Percentiles rank a stretch among this genome's conserved stretches.
Conservation (phyloP, 2,797 vertebrate genomes). For the Scolopax rusticola region DNA sequence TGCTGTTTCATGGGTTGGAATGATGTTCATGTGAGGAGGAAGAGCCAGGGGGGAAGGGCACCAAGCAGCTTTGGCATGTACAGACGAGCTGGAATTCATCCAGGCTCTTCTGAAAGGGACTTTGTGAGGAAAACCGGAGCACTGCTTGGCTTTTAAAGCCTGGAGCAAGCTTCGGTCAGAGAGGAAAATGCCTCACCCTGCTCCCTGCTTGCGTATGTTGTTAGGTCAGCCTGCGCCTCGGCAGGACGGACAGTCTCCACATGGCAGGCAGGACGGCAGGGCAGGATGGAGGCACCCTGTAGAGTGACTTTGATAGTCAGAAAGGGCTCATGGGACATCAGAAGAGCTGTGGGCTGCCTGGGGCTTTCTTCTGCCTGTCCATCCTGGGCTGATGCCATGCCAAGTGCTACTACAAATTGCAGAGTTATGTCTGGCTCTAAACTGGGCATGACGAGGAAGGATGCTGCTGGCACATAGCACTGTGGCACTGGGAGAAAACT, state of each 20-base stretch:
- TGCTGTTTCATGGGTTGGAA: conserved; percentile 45
- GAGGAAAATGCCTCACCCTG: conserved; percentile 31
- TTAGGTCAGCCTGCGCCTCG: neutral
- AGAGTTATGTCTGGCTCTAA: neutral
- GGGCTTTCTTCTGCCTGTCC: neutral
- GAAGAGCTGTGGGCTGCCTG: neutral
- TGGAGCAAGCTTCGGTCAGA: neutral
- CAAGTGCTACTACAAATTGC: neutral
- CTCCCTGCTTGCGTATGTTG: neutral
- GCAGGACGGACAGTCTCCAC: fast-evolving
- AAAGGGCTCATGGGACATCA: neutral
- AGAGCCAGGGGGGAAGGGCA: neutral
- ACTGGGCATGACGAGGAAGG: neutral
- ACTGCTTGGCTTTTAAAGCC: conserved; percentile 26
- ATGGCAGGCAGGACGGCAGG: neutral
- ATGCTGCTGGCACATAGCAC: fast-evolving
- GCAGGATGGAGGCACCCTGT: neutral
- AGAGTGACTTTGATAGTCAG: neutral
- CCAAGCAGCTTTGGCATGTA: neutral
- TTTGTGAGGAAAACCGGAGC: conserved; percentile 52
- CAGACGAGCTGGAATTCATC: conserved; percentile 38
- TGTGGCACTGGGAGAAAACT: fast-evolving
- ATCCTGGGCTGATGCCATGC: neutral
- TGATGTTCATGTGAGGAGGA: neutral
- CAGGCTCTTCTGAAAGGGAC: conserved; percentile 53